Conservation (phyloP, 2,888 invertebrate genomes). For the Aleiodes alternator region DNA sequence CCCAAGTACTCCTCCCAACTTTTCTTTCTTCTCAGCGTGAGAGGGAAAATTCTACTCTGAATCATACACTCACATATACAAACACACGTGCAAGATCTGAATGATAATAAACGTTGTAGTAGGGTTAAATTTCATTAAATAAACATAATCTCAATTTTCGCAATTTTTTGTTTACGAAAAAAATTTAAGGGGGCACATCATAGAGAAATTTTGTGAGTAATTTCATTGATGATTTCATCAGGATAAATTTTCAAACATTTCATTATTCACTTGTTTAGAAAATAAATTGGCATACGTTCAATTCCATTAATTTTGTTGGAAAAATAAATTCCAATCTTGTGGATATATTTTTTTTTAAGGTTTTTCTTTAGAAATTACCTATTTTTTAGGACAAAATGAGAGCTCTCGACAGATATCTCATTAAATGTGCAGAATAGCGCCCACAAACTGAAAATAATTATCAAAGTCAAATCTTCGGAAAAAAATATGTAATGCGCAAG, state of each 20-base stretch:
- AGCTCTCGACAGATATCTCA: too few relatives aligned
- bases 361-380: too few relatives aligned
- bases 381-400: too few relatives aligned
- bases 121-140: conserved; percentile 10
- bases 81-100: conserved; percentile 10
- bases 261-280: too few relatives aligned
- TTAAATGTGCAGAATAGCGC: too few relatives aligned
- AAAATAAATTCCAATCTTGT: too few relatives aligned
- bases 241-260: background rate
- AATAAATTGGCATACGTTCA: too few relatives aligned
- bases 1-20: background rate
- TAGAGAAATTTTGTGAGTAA: background rate
- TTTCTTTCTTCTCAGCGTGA: background rate
- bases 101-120: conserved; percentile 13
- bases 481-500: too few relatives aligned
- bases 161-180: background rate
- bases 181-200: background rate
- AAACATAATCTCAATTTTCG: conserved; percentile 24
- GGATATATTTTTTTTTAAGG: too few relatives aligned
- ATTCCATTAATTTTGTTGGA: too few relatives aligned
- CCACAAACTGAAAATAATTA: too few relatives aligned
- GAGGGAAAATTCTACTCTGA: conserved; percentile 33
- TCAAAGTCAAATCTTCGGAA: too few relatives aligned
- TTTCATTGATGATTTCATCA: conserved; percentile 2
- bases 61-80: conserved; percentile 16